Evolutionary conservation across 2,888 invertebrate species (phyloP).

Genomic region (Corbicula japonica): DNA sequence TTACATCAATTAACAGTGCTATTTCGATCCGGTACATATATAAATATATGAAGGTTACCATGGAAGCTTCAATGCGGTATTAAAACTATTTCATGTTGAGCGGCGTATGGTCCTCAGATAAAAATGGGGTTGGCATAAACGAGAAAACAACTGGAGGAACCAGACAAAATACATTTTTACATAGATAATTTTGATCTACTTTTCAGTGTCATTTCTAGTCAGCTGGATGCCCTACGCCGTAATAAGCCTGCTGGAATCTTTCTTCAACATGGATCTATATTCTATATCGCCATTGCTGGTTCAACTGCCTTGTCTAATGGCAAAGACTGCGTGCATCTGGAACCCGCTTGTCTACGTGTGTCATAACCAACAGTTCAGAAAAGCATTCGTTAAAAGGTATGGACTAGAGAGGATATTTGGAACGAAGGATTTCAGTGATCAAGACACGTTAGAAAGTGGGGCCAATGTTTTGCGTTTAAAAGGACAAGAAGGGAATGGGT

Average conservation of each 20-base stretch:
- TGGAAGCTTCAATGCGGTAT: not conserved
- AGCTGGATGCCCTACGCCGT: conserved; percentile 59
- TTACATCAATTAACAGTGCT: no score
- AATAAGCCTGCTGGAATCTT: conserved; percentile 33
- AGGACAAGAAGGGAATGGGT: no score
- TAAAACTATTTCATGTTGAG: not conserved
- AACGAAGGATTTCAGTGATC: no score
- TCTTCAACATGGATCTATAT: conserved; percentile 44
- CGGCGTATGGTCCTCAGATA: not conserved
- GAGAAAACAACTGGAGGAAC: no score
- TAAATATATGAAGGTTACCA: not conserved
- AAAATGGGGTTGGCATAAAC: no score
- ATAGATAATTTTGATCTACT: not conserved
- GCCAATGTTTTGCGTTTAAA: no score
- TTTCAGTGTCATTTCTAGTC: conserved; percentile 51
- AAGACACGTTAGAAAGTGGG: no score
- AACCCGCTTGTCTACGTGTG: conserved; percentile 47
- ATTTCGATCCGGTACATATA: not conserved
- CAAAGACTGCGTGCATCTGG: conserved; percentile 48
- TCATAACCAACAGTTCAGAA: conserved; percentile 33
- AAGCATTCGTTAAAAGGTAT: conserved; percentile 14
- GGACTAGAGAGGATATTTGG: not conserved
- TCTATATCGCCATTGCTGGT: conserved; percentile 36
- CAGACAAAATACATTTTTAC: not conserved
- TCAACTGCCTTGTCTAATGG: conserved; percentile 50